A percentile compares a stretch with the other conserved stretches of the same genome.
Conservation (phyloP, 1,140 invertebrate species). For the Aphelenchoides besseyi region DNA sequence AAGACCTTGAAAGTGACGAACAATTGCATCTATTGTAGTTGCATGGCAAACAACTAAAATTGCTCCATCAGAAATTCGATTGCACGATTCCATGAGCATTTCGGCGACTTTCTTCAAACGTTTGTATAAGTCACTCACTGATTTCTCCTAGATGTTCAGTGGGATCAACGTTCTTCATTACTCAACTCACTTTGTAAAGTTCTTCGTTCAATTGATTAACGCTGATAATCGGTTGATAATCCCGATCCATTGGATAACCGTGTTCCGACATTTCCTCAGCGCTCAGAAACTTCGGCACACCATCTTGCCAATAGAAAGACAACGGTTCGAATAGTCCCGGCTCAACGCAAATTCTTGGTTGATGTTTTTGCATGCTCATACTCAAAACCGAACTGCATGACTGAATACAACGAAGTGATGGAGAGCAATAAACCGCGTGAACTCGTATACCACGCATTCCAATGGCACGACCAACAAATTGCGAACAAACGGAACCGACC, state of each 20-base stretch:
- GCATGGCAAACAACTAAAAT: constrained; percentile 37
- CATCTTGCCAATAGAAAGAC: constrained; percentile 37
- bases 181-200: constrained; percentile 28
- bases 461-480: constrained; percentile 34
- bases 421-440: constrained; percentile 32
- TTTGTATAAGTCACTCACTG: constrained; percentile 23
- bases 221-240: constrained; percentile 31
- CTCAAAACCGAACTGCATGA: constrained; percentile 19
- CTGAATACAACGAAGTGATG: constrained; percentile 33
- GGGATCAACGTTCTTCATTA: background rate
- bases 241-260: constrained; percentile 25
- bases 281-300: constrained; percentile 24
- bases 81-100: constrained; percentile 27
- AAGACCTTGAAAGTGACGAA: constrained; percentile 28
- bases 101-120: constrained; percentile 27
- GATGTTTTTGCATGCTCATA: constrained; percentile 20
- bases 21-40: constrained; percentile 32
- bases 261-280: constrained; percentile 12
- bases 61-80: constrained; percentile 19
- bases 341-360: constrained; percentile 34
- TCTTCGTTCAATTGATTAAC: constrained; percentile 24
- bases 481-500: constrained; percentile 27
- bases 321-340: constrained; percentile 35
- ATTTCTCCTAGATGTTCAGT: constrained; percentile 35
- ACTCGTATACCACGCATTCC: background rate